A percentile compares a stretch with the other conserved stretches of the same genome.
Conservation (phyloP, 2,888 invertebrate genomes). For the Amaurobius ferox region DNA sequence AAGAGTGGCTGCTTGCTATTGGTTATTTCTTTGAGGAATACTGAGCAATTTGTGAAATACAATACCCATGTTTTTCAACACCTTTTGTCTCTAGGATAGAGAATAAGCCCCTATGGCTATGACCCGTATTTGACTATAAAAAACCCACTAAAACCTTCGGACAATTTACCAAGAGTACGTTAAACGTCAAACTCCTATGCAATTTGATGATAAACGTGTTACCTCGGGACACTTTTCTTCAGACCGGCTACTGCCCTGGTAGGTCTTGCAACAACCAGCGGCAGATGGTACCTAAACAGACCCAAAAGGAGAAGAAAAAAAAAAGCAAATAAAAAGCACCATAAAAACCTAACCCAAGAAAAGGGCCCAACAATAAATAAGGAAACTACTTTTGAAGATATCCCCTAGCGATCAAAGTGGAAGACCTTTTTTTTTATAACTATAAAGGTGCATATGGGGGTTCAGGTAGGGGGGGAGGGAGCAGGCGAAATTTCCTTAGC, state of each 20-base stretch:
- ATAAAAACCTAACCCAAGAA: conserved; percentile 16
- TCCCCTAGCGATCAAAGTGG: conserved; percentile 49
- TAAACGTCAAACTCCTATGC: neutral
- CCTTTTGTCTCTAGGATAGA: too few relatives aligned
- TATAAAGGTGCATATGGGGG: conserved; percentile 32
- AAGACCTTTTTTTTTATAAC: conserved; percentile 17
- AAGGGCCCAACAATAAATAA: conserved; percentile 60
- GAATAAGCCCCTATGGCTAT: too few relatives aligned
- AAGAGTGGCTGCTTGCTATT: too few relatives aligned
- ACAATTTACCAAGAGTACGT: too few relatives aligned
- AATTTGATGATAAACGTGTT: conserved; percentile 3
- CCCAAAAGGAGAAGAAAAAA: conserved; percentile 14
- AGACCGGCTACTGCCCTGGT: conserved; percentile 15
- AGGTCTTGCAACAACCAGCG: conserved; percentile 36
- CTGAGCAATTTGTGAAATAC: too few relatives aligned
- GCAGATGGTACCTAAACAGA: conserved; percentile 40
- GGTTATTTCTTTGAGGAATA: too few relatives aligned
- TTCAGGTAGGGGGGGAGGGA: conserved; percentile 10
- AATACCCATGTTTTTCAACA: too few relatives aligned
- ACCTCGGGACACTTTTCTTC: neutral
- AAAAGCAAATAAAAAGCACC: conserved; percentile 25
- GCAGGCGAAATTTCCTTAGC: conserved; percentile 34
- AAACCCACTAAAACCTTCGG: too few relatives aligned
- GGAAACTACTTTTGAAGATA: conserved; percentile 57
- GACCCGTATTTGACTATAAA: too few relatives aligned